Evolutionary conservation across 1,140 invertebrate species (phyloP).

Genomic region (Eurosta solidaginis): DNA sequence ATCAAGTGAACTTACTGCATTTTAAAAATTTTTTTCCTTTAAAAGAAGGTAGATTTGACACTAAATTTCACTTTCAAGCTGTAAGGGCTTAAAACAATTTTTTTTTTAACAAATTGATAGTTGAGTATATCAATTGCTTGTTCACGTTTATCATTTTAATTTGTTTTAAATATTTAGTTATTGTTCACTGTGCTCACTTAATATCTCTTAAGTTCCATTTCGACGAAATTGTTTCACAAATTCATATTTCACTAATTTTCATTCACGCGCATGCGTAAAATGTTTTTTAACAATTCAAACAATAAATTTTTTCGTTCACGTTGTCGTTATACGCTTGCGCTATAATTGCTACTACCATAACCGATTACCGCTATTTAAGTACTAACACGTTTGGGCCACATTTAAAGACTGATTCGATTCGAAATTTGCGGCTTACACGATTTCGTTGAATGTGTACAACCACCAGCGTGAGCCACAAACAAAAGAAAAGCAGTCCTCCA

Average conservation of each 20-base stretch:
- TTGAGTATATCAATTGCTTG: no score
- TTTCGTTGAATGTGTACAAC: constrained; percentile 4
- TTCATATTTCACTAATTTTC: background rate
- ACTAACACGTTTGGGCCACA: constrained; percentile 16
- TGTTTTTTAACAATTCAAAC: background rate
- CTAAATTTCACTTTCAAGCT: no score
- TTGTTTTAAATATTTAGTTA: no score
- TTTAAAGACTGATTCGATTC: constrained; percentile 15
- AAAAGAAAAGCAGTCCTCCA: background rate
- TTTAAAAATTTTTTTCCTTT: no score
- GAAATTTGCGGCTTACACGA: constrained; percentile 16
- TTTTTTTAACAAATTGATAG: no score
- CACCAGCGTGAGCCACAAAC: background rate
- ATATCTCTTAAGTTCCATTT: no score
- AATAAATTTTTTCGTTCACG: constrained; percentile 12
- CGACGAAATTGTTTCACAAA: background rate
- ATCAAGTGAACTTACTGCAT: no score
- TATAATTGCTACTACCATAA: no score
- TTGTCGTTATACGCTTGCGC: background rate
- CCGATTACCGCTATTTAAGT: background rate
- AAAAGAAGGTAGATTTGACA: no score
- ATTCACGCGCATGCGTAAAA: background rate
- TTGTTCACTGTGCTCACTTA: no score
- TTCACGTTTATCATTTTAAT: no score
- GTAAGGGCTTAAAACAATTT: no score